Percentiles rank a stretch among this genome's conserved stretches.
phyloP scores from a whole-genome alignment of 2,113 vertebrate genomes.

The Numida meleagris region DNA sequence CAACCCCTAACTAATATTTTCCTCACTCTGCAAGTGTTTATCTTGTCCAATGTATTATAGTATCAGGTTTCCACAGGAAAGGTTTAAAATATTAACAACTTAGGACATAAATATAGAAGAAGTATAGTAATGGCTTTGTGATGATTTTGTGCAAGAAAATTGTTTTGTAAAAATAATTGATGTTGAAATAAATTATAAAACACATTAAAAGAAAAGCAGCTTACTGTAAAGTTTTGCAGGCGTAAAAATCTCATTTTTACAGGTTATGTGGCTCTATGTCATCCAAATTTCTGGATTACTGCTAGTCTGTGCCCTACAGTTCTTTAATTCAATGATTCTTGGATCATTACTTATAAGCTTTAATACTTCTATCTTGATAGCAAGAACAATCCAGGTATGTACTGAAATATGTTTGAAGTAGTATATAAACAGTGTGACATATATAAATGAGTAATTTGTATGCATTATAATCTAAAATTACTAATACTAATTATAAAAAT shows the following conservation, averaged over 20 bases:
- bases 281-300: conserved; percentile 87
- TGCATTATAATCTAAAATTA: conserved; percentile 10
- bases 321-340: conserved; percentile 95
- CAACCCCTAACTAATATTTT: background rate
- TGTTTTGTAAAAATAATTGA: background rate
- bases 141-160: background rate
- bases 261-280: conserved; percentile 87
- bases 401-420: background rate
- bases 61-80: background rate
- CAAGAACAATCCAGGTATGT: conserved; percentile 89
- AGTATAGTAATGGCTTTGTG: background rate
- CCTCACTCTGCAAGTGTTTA: background rate
- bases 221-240: background rate
- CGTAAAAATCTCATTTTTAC: conserved; percentile 20
- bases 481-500: conserved; percentile 15
- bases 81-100: background rate
- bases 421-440: background rate
- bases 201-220: background rate
- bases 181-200: background rate
- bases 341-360: conserved; percentile 95
- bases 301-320: conserved; percentile 91
- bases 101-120: background rate
- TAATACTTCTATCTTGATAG: conserved; percentile 85
- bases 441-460: background rate
- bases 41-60: background rate